Percentiles rank a stretch among this genome's conserved stretches.
Evolutionary conservation across 2,888 invertebrate genomes (phyloP).

Genomic region (Apomyelois bistriatella): DNA sequence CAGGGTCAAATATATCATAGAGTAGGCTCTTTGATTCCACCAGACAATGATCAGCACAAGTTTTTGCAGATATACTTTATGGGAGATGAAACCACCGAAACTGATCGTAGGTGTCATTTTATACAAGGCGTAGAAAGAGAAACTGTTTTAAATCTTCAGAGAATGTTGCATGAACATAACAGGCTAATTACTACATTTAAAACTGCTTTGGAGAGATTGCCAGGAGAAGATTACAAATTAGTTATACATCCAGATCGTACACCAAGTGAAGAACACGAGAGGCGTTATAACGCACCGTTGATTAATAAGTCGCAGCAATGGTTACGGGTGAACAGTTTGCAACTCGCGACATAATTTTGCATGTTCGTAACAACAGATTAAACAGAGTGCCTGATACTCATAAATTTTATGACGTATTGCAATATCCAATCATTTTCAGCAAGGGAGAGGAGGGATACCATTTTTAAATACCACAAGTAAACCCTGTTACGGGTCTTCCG

Average conservation of each 20-base stretch:
- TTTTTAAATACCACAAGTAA: too few species aligned
- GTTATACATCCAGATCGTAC: slow-evolving; percentile 8
- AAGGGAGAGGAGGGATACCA: too few species aligned
- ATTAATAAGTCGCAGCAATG: neutral
- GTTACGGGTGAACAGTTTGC: neutral
- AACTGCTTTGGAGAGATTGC: neutral
- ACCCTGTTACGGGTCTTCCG: too few species aligned
- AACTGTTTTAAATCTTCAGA: too few species aligned
- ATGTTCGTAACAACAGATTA: slow-evolving; percentile 12
- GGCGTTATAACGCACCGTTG: neutral
- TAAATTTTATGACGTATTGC: slow-evolving; percentile 8
- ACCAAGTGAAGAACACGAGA: neutral
- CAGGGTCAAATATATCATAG: slow-evolving; percentile 26
- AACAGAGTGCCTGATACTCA: neutral
- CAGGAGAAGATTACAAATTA: neutral
- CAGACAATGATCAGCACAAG: neutral
- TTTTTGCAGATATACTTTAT: neutral
- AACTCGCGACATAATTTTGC: too few species aligned
- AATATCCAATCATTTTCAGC: neutral
- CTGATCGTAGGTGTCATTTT: neutral
- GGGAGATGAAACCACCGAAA: neutral
- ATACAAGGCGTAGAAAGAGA: too few species aligned
- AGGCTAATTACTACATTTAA: neutral
- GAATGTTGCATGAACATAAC: too few species aligned
- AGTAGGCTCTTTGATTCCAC: slow-evolving; percentile 18